These are phyloP conservation scores for Adelges cooleyi DNA, from an alignment of 1,140 invertebrate species.

Conservation along the genomic window DNA sequence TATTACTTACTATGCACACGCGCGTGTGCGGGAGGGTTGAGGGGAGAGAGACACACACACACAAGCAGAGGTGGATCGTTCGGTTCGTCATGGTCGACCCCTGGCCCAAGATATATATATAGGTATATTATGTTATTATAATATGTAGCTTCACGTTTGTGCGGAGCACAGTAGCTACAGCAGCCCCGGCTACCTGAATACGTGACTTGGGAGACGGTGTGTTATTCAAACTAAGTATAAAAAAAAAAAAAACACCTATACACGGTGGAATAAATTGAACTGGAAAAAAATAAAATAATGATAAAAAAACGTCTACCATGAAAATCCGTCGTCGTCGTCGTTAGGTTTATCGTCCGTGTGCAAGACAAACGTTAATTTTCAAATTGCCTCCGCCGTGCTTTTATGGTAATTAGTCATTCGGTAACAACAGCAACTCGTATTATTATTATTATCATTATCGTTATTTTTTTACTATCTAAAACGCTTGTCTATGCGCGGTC, in stretches of 20 bases:
- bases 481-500: too few species aligned
- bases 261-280: constrained; percentile 9
- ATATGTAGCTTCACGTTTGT: constrained; percentile 9
- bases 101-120: neutral
- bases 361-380: neutral
- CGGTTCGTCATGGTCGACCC: constrained; percentile 23
- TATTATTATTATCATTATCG: too few species aligned
- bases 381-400: neutral
- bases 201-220: constrained; percentile 14
- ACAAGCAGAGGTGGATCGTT: neutral
- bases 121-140: too few species aligned
- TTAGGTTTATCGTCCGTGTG: too few species aligned
- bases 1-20: neutral
- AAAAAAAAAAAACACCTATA: constrained; percentile 11
- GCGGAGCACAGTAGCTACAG: constrained; percentile 14
- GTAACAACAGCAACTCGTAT: too few species aligned
- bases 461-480: too few species aligned
- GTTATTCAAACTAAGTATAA: constrained; percentile 1
- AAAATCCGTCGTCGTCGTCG: neutral
- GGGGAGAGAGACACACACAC: neutral
- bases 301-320: neutral
- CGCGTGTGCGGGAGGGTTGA: neutral
- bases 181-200: constrained; percentile 18
- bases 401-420: constrained; percentile 5
- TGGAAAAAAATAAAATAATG: neutral